Percentiles rank a stretch among this genome's conserved stretches.
Conservation (phyloP, 2,797 vertebrate species). For the Manis javanica region DNA sequence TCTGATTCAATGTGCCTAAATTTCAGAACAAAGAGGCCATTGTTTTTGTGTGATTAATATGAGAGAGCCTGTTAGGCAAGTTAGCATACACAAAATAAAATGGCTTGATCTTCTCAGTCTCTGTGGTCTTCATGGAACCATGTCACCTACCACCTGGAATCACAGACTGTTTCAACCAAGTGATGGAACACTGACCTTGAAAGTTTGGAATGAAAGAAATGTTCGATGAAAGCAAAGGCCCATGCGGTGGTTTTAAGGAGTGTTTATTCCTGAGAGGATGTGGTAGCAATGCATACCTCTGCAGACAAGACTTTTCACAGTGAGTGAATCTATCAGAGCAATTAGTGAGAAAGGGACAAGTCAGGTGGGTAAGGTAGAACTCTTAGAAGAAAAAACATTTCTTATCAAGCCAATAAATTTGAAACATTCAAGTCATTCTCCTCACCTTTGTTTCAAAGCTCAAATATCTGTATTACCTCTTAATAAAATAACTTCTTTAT, state of each 20-base stretch:
- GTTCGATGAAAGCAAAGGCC: background rate
- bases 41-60: background rate
- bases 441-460: constrained; percentile 23
- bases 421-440: background rate
- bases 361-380: background rate
- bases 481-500: background rate
- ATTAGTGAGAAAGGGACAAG: background rate
- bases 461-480: background rate
- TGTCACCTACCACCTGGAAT: background rate
- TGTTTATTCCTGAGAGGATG: background rate
- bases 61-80: background rate
- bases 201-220: background rate
- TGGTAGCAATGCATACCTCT: background rate
- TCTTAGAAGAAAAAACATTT: background rate
- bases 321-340: background rate
- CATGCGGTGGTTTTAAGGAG: background rate
- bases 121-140: background rate
- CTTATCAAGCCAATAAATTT: background rate
- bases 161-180: background rate
- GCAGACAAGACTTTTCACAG: background rate
- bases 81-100: background rate
- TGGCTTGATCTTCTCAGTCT: background rate
- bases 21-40: background rate
- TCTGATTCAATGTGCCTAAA: background rate
- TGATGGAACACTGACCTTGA: background rate